A percentile compares a stretch with the other conserved stretches of the same genome.
Conservation (phyloP, 2,113 vertebrate genomes). For the Oryzias celebensis region DNA sequence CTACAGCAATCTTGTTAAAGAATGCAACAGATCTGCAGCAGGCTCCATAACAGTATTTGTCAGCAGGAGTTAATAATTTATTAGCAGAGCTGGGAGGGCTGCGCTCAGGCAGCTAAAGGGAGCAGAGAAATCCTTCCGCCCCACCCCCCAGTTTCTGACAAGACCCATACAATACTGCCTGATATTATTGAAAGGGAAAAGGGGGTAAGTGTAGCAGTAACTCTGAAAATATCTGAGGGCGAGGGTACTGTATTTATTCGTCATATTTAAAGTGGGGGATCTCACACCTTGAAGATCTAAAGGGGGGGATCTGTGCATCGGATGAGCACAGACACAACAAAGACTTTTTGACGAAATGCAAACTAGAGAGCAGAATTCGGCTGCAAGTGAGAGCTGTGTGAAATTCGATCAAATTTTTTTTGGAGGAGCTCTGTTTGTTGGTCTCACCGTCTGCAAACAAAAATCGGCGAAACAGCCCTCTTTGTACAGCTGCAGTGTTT, state of each 20-base stretch:
- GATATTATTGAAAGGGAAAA: constrained; percentile 64
- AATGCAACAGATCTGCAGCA: constrained; percentile 84
- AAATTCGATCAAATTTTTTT: constrained; percentile 41
- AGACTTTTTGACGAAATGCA: constrained; percentile 47
- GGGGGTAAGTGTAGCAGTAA: constrained; percentile 57
- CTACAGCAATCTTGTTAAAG: constrained; percentile 98
- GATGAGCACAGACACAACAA: constrained; percentile 54
- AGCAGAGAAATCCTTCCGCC: constrained; percentile 53
- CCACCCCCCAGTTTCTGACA: constrained; percentile 66
- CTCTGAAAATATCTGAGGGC: constrained; percentile 66
- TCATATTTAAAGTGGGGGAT: constrained; percentile 46
- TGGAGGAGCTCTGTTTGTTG: constrained; percentile 24
- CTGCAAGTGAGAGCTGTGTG: constrained; percentile 17
- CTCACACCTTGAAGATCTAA: constrained; percentile 51
- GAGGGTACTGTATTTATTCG: constrained; percentile 47
- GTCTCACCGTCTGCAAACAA: constrained; percentile 11
- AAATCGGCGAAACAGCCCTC: constrained; percentile 44
- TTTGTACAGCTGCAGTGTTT: constrained; percentile 31
- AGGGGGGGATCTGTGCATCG: constrained; percentile 20
- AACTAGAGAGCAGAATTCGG: constrained; percentile 34
- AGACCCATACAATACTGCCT: constrained; percentile 66
- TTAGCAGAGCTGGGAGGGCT: constrained; percentile 77
- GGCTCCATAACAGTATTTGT: constrained; percentile 84
- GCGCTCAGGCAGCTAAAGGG: constrained; percentile 72
- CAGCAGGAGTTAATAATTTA: constrained; percentile 85